Evolutionary conservation across 2,888 invertebrate species (phyloP).

Genomic region (Gymnoscelis rufifasciata): DNA sequence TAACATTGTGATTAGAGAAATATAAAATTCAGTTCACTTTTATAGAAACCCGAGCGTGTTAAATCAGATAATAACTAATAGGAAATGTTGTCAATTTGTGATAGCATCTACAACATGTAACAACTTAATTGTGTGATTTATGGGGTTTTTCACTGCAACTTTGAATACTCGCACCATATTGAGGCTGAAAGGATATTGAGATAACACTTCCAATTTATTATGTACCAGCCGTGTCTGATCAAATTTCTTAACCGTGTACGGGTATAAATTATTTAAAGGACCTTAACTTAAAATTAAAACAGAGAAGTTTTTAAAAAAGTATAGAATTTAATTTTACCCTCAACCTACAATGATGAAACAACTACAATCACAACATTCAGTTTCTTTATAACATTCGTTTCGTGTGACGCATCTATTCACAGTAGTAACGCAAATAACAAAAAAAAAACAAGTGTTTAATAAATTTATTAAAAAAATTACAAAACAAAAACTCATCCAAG

Average conservation of each 20-base stretch:
- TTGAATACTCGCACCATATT: no score
- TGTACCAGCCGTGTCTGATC: no score
- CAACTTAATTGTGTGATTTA: constrained; percentile 13
- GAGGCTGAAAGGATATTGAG: no score
- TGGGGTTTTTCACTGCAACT: constrained; percentile 3
- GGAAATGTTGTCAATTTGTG: constrained; percentile 7
- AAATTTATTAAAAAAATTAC: constrained; percentile 72
- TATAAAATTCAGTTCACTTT: constrained; percentile 1
- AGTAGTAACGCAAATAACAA: constrained; percentile 16
- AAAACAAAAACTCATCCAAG: constrained; percentile 64
- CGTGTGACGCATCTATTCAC: constrained; percentile 7
- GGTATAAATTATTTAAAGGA: no score
- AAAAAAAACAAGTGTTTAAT: constrained; percentile 59
- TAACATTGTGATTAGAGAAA: constrained; percentile 24
- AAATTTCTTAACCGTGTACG: no score
- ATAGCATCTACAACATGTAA: constrained; percentile 7
- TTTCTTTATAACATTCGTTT: constrained; percentile 32
- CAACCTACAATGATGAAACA: constrained; percentile 50
- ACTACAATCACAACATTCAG: constrained; percentile 61
- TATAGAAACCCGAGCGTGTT: constrained; percentile 25
- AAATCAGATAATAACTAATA: constrained; percentile 17
- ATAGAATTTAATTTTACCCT: constrained; percentile 68
- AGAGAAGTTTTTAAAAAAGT: constrained; percentile 51
- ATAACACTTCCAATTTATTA: background rate
- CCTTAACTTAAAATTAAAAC: constrained; percentile 36